Base-by-base conservation (phyloP, 2,888 invertebrate genomes). In the Hypomecis punctinalis region DNA sequence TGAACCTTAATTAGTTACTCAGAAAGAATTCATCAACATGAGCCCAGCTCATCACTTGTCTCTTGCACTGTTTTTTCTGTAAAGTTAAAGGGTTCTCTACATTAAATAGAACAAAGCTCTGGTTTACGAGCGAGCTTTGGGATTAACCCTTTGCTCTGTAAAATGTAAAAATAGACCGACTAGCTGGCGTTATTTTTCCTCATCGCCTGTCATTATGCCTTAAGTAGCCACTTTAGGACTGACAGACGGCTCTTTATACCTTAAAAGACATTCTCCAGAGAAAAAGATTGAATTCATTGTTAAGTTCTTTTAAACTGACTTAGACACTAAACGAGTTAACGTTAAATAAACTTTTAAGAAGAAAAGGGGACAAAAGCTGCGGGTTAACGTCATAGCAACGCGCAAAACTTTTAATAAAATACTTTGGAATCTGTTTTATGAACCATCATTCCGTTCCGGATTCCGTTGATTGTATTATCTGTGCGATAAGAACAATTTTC, bases 381-480 rank as follows among this genome's bases (percentile, higher is more conserved):
- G 75, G 70, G 70, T 74, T 74, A 76, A 74, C 67, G 76, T 79
- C 77, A 82, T 77, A 76, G 78, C 78, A 79, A 77, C 76, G 76
- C 77, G 76, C 72, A 61, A 76, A 82, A 83, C 76, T 81, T 84
- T 81, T 79, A 82, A 80, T 81, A 82, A 82, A 80, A 80, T 76
- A 76, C 75, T 80, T 81, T 66, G 73, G 65, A 79, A 79, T 80
- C 75, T 74, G 75, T 78, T 75, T 77, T 75, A 74, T 76, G 72
- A 70, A 72, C 70, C 73, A 70, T 71, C 71, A 59, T 70, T 64
- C 58, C 55, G 69, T 76, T 70, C 71, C 66, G 43, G 59, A 33
- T 37, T 49, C 6, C 40, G 49, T 58, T 51, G 60, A 66, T 70
- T 63, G 56, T 68, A 69, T 67, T 67, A 62, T 67, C 59, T 58